phyloP scores from a whole-genome alignment of 2,888 invertebrate genomes.

The Thereva nobilitata region DNA sequence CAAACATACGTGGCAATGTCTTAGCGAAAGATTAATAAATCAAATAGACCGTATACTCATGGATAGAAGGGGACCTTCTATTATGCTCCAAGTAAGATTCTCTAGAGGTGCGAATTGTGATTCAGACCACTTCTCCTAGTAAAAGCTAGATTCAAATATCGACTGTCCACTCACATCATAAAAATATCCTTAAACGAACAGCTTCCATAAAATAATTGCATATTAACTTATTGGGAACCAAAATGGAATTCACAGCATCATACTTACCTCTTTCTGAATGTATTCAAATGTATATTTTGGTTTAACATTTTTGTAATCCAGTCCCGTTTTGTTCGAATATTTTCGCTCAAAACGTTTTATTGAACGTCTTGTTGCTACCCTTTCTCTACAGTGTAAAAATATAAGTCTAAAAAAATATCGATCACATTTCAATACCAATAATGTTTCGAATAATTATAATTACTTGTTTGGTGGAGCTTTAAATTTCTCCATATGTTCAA shows the following conservation, averaged over 20 bases:
- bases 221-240: too few relatives aligned
- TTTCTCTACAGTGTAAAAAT: constrained; percentile 50
- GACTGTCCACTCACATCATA: too few relatives aligned
- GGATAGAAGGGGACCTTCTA: too few relatives aligned
- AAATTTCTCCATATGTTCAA: constrained; percentile 60
- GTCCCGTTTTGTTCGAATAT: not conserved
- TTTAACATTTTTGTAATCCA: constrained; percentile 43
- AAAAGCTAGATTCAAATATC: too few relatives aligned
- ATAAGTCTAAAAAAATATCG: constrained; percentile 45
- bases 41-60: too few relatives aligned
- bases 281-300: constrained; percentile 43
- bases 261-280: constrained; percentile 46
- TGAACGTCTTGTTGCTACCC: constrained; percentile 47
- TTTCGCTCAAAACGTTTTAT: constrained; percentile 44
- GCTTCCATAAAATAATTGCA: too few relatives aligned
- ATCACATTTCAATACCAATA: not conserved
- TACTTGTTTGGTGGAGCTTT: constrained; percentile 65
- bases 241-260: not conserved
- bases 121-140: too few relatives aligned
- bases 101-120: too few relatives aligned
- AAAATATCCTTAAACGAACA: too few relatives aligned
- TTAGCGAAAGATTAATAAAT: too few relatives aligned
- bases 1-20: too few relatives aligned
- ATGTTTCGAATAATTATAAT: constrained; percentile 8
- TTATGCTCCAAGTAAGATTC: too few relatives aligned